phyloP scores from a whole-genome alignment of 1,140 invertebrate species.

The Polyergus mexicanus region DNA sequence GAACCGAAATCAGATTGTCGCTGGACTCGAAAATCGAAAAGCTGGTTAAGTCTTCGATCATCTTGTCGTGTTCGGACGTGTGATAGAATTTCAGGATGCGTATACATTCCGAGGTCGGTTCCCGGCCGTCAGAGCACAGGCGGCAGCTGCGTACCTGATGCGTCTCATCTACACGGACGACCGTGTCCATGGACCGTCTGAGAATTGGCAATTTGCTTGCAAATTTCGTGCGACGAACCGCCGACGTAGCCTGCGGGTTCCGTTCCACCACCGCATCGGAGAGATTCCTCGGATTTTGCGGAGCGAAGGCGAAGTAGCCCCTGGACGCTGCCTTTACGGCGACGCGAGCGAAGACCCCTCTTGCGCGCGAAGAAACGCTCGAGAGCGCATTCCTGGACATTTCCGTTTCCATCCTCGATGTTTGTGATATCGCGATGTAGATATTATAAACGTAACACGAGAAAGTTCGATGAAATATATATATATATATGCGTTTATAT shows the following conservation, averaged over 20 bases:
- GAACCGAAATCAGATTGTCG: background rate
- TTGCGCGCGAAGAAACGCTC: constrained; percentile 1
- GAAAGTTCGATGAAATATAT: background rate
- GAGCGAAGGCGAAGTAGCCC: constrained; percentile 19
- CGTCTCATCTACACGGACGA: constrained; percentile 56
- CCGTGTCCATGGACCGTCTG: constrained; percentile 78
- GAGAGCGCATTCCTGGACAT: background rate
- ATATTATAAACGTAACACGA: background rate
- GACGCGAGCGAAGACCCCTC: background rate
- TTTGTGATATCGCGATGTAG: background rate
- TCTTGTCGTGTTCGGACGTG: background rate
- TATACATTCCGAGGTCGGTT: constrained; percentile 31
- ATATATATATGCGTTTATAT: background rate
- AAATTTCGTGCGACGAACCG: constrained; percentile 80
- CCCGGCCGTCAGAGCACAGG: constrained; percentile 64
- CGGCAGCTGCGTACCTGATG: constrained; percentile 44
- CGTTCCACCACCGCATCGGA: constrained; percentile 19
- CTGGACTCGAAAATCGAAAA: background rate
- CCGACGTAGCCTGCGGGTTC: constrained; percentile 53
- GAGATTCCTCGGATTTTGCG: constrained; percentile 60
- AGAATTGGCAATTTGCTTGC: constrained; percentile 86
- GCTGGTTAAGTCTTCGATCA: constrained; percentile 6
- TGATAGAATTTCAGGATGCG: constrained; percentile 13
- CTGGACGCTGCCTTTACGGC: constrained; percentile 26
- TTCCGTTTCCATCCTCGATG: background rate